A percentile compares a stretch with the other conserved stretches of the same genome.
These are phyloP conservation scores for Polyommatus iphigenia DNA, from an alignment of 2,888 invertebrate genomes.

Conservation along the genomic window DNA sequence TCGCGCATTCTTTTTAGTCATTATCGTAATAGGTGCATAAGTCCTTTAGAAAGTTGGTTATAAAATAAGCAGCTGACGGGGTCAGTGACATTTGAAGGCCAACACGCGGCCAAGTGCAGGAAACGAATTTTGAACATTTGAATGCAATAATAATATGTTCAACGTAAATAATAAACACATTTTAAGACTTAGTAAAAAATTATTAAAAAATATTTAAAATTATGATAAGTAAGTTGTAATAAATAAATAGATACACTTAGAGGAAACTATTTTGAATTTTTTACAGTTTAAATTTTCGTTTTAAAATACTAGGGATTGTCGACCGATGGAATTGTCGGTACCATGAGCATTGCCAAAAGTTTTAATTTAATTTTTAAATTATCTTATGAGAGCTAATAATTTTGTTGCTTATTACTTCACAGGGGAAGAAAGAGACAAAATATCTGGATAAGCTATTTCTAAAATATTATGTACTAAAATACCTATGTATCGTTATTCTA, in stretches of 20 bases:
- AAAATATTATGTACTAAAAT: neutral
- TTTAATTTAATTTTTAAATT: no score
- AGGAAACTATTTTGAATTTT: no score
- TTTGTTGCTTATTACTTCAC: no score
- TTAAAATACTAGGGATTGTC: no score
- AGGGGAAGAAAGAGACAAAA: no score
- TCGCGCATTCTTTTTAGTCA: neutral
- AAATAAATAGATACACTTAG: neutral
- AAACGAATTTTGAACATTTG: neutral
- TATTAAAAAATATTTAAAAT: neutral
- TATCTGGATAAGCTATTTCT: neutral
- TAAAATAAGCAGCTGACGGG: slow-evolving; percentile 26
- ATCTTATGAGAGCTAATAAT: no score
- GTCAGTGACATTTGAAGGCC: slow-evolving; percentile 32
- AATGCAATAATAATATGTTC: neutral
- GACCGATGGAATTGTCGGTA: no score
- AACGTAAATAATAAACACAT: neutral
- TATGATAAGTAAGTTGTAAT: neutral
- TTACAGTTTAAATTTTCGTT: no score
- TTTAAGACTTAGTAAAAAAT: neutral
- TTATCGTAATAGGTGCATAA: neutral
- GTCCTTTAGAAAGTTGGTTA: slow-evolving; percentile 18
- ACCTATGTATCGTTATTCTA: neutral
- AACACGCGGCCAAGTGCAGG: slow-evolving; percentile 9
- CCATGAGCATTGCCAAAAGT: no score